phyloP scores from a whole-genome alignment of 1,140 invertebrate genomes.

The Pantala flavescens region DNA sequence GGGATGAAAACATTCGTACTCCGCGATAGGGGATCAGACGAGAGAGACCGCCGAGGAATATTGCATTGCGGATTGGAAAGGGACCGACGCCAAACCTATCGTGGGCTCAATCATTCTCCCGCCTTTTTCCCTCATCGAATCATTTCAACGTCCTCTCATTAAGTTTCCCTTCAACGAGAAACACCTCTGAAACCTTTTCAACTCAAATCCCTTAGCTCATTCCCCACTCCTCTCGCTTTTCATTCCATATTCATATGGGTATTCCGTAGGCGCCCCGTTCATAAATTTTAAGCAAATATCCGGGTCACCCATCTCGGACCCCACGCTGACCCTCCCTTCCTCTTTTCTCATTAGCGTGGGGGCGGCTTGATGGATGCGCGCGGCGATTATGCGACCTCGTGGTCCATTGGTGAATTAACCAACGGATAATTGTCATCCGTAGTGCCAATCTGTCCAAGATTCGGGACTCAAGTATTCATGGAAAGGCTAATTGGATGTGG shows the following conservation, averaged over 20 bases:
- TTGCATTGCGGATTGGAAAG: too few species aligned
- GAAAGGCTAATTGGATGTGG: slow-evolving; percentile 4
- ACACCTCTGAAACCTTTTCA: slow-evolving; percentile 1
- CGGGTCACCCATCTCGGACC: slow-evolving; percentile 5
- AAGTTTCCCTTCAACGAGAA: background rate
- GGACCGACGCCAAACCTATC: too few species aligned
- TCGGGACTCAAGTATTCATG: slow-evolving; percentile 8
- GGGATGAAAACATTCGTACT: too few species aligned
- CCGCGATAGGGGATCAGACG: too few species aligned
- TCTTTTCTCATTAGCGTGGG: background rate
- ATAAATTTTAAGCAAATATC: slow-evolving; percentile 11
- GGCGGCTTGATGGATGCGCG: background rate
- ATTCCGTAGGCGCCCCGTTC: background rate
- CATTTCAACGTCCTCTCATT: background rate
- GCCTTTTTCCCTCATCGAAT: background rate
- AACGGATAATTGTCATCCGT: background rate
- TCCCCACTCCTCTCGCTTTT: background rate
- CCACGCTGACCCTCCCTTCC: background rate
- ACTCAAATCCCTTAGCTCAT: slow-evolving; percentile 1
- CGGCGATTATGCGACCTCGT: background rate
- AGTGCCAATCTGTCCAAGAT: slow-evolving; percentile 4
- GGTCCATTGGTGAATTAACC: slow-evolving; percentile 5
- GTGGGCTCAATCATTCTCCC: background rate
- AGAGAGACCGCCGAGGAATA: too few species aligned
- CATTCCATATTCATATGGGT: slow-evolving; percentile 6